Evolutionary conservation across 2,797 vertebrate genomes (phyloP).

Genomic region (Tragopan temminckii): DNA sequence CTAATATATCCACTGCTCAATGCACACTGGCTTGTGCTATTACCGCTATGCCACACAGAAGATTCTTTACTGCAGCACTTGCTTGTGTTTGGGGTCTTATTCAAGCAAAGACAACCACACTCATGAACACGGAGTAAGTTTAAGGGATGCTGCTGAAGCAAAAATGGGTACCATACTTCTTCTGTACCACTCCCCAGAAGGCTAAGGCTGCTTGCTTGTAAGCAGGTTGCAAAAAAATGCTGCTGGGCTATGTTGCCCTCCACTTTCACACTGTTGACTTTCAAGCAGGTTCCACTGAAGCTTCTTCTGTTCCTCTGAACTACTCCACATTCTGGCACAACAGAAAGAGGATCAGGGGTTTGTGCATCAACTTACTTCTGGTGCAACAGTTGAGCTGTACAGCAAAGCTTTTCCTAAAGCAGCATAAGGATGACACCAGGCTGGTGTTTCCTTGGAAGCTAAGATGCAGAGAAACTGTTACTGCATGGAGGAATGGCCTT

Average conservation of each 20-base stretch:
- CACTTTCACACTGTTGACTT: not conserved
- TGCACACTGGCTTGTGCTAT: not conserved
- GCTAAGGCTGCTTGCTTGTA: not conserved
- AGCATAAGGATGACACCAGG: not conserved
- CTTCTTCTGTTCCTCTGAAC: not conserved
- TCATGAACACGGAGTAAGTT: not conserved
- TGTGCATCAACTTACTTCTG: constrained; percentile 17
- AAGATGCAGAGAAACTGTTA: not conserved
- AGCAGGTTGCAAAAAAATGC: not conserved
- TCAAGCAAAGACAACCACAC: not conserved
- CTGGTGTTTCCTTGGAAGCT: not conserved
- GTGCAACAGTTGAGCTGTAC: not conserved
- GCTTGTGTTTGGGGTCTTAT: not conserved
- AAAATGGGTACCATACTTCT: not conserved
- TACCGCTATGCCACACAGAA: not conserved
- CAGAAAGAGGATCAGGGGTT: constrained; percentile 39
- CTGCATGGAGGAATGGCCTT: not conserved
- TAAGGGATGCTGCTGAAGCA: not conserved
- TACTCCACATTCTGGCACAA: not conserved
- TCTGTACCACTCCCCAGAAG: not conserved
- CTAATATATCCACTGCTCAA: not conserved
- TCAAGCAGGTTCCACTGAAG: not conserved
- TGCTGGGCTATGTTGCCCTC: not conserved
- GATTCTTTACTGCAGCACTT: not conserved
- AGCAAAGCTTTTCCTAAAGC: not conserved